A percentile compares a stretch with the other conserved stretches of the same genome.
phyloP scores from a whole-genome alignment of 2,888 invertebrate genomes.

The Liopterus haemorrhoidalis region DNA sequence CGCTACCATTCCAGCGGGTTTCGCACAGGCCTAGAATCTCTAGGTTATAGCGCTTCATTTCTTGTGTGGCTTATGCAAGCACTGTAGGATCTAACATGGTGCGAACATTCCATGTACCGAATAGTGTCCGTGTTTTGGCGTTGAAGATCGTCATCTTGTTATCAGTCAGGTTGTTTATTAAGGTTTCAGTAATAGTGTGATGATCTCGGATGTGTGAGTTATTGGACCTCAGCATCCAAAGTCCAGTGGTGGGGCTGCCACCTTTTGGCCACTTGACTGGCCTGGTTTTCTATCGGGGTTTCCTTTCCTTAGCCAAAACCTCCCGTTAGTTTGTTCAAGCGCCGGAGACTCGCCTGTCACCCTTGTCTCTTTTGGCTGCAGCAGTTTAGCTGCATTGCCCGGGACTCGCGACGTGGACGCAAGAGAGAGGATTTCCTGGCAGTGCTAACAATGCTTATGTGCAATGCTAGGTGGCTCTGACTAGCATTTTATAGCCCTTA shows the following conservation, averaged over 20 bases:
- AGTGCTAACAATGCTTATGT: too few relatives aligned
- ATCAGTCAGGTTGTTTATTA: conserved; percentile 1
- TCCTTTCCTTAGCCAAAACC: too few relatives aligned
- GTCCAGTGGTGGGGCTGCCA: conserved; percentile 5
- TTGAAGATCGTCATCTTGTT: neutral
- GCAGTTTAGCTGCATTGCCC: too few relatives aligned
- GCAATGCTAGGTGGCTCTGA: too few relatives aligned
- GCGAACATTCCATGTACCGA: conserved; percentile 6
- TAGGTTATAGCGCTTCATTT: conserved; percentile 2
- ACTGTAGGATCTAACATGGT: neutral
- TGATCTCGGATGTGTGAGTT: neutral
- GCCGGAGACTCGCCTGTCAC: too few relatives aligned
- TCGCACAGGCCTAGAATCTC: neutral
- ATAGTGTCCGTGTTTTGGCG: conserved; percentile 1
- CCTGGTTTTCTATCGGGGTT: too few relatives aligned
- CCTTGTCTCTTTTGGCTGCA: too few relatives aligned
- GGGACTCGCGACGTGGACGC: too few relatives aligned
- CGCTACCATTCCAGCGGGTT: neutral
- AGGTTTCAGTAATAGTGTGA: conserved; percentile 3
- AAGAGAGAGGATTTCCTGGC: too few relatives aligned
- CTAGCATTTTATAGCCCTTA: too few relatives aligned
- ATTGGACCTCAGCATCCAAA: conserved; percentile 1
- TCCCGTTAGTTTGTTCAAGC: too few relatives aligned
- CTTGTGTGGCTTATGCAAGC: neutral
- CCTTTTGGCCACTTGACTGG: conserved; percentile 4